Evolutionary conservation across 2,888 invertebrate species (phyloP).

Genomic region (Ophioninae sp.): DNA sequence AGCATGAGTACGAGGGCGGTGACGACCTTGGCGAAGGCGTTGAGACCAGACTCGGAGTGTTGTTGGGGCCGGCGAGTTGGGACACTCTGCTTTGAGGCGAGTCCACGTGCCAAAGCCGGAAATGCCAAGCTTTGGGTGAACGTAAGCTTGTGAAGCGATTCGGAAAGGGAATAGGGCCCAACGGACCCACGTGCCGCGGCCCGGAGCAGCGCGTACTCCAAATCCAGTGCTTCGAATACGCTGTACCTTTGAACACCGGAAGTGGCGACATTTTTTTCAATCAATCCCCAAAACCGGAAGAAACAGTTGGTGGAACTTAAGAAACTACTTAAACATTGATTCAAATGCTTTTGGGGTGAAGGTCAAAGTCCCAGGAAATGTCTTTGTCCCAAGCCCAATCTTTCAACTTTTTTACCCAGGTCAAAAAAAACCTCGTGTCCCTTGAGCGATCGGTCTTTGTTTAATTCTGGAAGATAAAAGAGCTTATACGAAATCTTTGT

Average conservation of each 20-base stretch:
- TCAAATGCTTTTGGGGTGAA: no score
- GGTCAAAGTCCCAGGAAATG: no score
- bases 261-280: background rate
- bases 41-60: conserved; percentile 85
- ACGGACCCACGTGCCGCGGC: conserved; percentile 88
- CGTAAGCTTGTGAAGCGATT: conserved; percentile 87
- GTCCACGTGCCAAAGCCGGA: conserved; percentile 86
- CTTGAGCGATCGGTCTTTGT: no score
- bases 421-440: no score
- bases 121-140: conserved; percentile 89
- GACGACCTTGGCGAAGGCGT: conserved; percentile 87
- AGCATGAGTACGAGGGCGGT: conserved; percentile 87
- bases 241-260: conserved; percentile 76
- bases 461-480: no score
- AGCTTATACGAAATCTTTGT: background rate
- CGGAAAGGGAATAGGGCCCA: conserved; percentile 87
- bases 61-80: conserved; percentile 84
- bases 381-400: no score
- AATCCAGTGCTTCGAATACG: conserved; percentile 87
- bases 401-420: no score
- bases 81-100: conserved; percentile 84
- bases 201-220: conserved; percentile 86
- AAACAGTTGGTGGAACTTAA: background rate
- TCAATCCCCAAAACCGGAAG: background rate
- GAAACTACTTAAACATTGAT: background rate